A percentile compares a stretch with the other conserved stretches of the same genome.
Evolutionary conservation across 2,797 vertebrate species (phyloP).

Genomic region (Mormyrus hasselquistii): DNA sequence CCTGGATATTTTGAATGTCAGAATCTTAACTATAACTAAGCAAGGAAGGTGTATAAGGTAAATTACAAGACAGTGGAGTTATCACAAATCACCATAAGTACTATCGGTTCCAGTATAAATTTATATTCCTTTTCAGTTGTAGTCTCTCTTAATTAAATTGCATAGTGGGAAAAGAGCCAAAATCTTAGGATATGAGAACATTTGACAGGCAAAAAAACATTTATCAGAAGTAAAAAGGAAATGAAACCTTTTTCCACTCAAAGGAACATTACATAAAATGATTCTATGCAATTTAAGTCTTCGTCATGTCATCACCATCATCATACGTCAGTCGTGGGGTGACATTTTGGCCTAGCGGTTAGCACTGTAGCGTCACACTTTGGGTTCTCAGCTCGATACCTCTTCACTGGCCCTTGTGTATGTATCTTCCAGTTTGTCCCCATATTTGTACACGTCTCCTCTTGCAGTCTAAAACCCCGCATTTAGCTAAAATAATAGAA

Average conservation of each 20-base stretch:
- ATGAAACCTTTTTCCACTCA: conserved; percentile 1
- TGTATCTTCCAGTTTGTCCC: not conserved
- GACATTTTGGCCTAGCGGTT: not conserved
- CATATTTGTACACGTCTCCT: not conserved
- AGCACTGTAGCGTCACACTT: not conserved
- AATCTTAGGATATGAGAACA: not conserved
- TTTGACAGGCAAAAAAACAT: not conserved
- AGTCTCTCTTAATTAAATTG: not conserved
- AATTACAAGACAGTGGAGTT: not conserved
- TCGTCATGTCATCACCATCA: not conserved
- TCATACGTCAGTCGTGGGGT: not conserved
- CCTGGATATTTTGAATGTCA: not conserved
- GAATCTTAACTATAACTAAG: not conserved
- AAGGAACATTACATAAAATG: not conserved
- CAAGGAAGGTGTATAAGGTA: not conserved
- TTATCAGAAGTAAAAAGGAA: not conserved
- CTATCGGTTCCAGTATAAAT: not conserved
- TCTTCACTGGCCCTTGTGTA: not conserved
- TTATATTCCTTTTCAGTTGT: not conserved
- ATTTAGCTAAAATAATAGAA: not conserved
- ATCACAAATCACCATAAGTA: not conserved
- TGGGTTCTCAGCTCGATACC: not conserved
- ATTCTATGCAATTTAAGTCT: not conserved
- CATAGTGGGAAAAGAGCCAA: not conserved
- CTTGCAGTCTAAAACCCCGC: not conserved